Conservation (phyloP, 2,888 invertebrate genomes). For the Gymnoscelis rufifasciata region DNA sequence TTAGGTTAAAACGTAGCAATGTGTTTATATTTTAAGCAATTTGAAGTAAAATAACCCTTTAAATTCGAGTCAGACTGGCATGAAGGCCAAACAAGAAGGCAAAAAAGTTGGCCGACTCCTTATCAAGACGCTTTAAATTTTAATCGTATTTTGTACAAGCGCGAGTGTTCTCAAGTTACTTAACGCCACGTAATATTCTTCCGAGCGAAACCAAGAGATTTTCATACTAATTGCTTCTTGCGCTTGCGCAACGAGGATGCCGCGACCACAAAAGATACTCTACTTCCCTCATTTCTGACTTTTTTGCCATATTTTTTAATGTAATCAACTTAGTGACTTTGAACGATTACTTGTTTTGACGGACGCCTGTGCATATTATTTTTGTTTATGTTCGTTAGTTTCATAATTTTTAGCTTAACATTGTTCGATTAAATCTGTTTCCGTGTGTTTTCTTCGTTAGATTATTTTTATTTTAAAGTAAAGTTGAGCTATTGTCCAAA, state of each 20-base stretch:
- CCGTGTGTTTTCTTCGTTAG: conserved; percentile 2
- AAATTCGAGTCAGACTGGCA: no score
- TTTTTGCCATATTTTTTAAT: conserved; percentile 29
- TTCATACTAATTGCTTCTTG: conserved; percentile 59
- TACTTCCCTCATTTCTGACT: conserved; percentile 34
- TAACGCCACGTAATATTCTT: conserved; percentile 35
- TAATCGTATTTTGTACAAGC: conserved; percentile 24
- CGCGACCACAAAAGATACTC: conserved; percentile 33
- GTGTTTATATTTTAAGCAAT: no score
- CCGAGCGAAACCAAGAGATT: conserved; percentile 52
- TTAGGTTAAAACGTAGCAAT: no score
- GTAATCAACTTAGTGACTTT: conserved; percentile 34
- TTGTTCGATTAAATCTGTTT: conserved; percentile 9
- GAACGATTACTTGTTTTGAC: conserved; percentile 23
- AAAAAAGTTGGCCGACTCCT: not conserved
- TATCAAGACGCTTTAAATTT: conserved; percentile 1
- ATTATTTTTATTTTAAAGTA: no score
- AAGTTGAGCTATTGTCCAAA: no score
- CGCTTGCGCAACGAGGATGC: conserved; percentile 51
- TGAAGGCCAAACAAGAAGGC: no score
- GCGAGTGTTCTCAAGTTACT: conserved; percentile 29
- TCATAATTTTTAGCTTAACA: not conserved
- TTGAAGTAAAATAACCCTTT: no score
- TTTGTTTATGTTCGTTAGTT: conserved; percentile 1
- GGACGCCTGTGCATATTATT: conserved; percentile 15